phyloP scores from a whole-genome alignment of 2,888 invertebrate species.

The Ischnura elegans region DNA sequence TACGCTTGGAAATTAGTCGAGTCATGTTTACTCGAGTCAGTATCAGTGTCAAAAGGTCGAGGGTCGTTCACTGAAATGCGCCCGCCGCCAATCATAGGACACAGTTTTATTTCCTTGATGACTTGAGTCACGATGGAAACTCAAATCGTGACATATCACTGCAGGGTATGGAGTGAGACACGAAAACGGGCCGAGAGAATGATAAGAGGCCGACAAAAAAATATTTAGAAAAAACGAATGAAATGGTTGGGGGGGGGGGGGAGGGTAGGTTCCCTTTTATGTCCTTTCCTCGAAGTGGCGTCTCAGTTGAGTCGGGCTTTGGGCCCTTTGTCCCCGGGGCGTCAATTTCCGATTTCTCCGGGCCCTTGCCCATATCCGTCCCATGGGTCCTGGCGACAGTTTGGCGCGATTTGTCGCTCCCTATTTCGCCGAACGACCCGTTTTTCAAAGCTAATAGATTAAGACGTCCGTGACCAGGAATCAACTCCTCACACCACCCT shows the following conservation, averaged over 20 bases:
- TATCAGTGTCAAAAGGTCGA: neutral
- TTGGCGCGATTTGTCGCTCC: neutral
- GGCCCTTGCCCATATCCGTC: neutral
- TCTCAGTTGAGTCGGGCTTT: neutral
- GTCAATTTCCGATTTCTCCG: neutral
- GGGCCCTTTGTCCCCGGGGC: constrained; percentile 12
- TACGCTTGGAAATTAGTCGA: neutral
- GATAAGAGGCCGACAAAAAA: neutral
- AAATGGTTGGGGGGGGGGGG: neutral
- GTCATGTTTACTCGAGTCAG: neutral
- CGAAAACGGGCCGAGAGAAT: neutral
- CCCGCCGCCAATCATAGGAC: neutral
- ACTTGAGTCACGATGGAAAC: neutral
- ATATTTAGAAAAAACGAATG: no score
- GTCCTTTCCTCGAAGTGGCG: neutral
- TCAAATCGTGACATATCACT: neutral
- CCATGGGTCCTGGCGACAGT: neutral
- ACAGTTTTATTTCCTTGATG: neutral
- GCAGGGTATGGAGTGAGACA: neutral
- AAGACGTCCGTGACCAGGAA: constrained; percentile 38
- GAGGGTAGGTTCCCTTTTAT: neutral
- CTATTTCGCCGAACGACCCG: neutral
- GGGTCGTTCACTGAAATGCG: neutral
- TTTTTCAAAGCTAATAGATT: constrained; percentile 45
- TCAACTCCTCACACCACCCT: neutral